Base-by-base conservation (phyloP, 2,113 vertebrate genomes). In the Galemys pyrenaicus region DNA sequence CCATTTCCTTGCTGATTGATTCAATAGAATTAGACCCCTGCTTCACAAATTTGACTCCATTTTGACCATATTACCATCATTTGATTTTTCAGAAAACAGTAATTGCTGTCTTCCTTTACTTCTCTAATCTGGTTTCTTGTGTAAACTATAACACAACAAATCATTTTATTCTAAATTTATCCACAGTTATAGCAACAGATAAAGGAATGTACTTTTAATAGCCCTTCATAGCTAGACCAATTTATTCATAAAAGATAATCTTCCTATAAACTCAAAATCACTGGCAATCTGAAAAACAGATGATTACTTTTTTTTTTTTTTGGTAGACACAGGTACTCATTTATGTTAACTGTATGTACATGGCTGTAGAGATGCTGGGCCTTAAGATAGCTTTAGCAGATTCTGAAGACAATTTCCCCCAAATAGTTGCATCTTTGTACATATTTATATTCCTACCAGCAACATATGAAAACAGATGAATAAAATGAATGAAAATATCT, bases 191-290 rank as follows among this genome's bases (percentile, higher is more conserved):
- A 91, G 37, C 32, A 10, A 92, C 2, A 65, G 54, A 87, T 67
- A 89, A 93, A 95, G 39, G 60, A 90, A 81, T 87, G 51, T 30
- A 75, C 67, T 95, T 92, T 77, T 80, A 65, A 54, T 8, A 95
- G 20, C 4, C 11, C 56, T 90, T 91, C 60, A 87, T 96, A 46
- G 79, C 44, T 92, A 92, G 77, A 46, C 15, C 30, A 4, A 92
- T 87, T 49, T 58, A 51, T 64, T 71, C 46, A 85, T 65, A 26
- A 67, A 62, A 92, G 30, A 83, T 95, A 97, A 97, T 96, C 85
- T 95, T 94, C 89, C 96, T 92, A 97, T 22, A 73, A 94, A 88
- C 32, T 87, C 62, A 46, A 89, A 82, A 39, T 97, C 92, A 89
- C 95, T 75, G 0, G 0, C 41, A 73, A 78, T 73, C 71, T 87